phyloP scores from a whole-genome alignment of 2,888 invertebrate species.

The Melanargia galathea region DNA sequence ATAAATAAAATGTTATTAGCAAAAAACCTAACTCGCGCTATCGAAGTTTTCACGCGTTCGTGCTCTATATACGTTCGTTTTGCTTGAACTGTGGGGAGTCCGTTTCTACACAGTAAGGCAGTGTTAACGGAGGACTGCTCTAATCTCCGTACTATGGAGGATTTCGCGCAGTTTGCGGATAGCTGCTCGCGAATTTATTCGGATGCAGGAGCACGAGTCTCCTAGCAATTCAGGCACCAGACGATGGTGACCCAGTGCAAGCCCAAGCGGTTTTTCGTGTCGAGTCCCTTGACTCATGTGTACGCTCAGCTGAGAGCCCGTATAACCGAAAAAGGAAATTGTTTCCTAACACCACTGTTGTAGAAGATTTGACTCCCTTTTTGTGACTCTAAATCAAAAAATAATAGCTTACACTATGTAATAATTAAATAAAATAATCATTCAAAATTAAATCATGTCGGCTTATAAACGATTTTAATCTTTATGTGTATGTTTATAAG shows the following conservation, averaged over 20 bases:
- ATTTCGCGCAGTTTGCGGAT: constrained; percentile 6
- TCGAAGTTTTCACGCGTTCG: too few species aligned
- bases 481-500: not conserved
- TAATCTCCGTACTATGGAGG: too few species aligned
- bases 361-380: constrained; percentile 24
- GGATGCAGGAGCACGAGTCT: not conserved
- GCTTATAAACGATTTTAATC: not conserved
- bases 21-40: too few species aligned
- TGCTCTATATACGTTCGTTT: too few species aligned
- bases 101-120: too few species aligned
- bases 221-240: not conserved
- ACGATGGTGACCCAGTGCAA: not conserved
- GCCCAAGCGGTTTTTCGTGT: not conserved
- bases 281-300: not conserved
- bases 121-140: too few species aligned
- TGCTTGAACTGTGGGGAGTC: too few species aligned
- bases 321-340: not conserved
- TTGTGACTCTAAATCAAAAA: not conserved
- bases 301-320: not conserved
- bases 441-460: too few species aligned
- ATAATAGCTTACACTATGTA: not conserved
- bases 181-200: constrained; percentile 5
- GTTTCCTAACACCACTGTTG: constrained; percentile 20
- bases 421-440: not conserved
- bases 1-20: too few species aligned